These are phyloP conservation scores for Germaria angustata DNA, from an alignment of 2,888 invertebrate genomes.

Conservation along the genomic window DNA sequence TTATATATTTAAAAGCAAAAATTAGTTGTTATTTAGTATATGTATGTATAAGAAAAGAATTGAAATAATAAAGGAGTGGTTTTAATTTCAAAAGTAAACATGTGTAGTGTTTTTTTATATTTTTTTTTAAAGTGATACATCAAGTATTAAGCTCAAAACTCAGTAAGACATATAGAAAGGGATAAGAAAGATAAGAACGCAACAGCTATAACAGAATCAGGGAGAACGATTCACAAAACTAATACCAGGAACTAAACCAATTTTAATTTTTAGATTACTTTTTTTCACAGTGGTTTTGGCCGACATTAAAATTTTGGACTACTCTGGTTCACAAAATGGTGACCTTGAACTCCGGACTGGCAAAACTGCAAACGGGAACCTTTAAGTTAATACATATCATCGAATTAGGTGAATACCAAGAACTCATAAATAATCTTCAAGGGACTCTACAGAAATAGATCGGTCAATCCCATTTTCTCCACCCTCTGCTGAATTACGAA, in stretches of 20 bases:
- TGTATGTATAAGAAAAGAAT: no score
- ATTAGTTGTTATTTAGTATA: no score
- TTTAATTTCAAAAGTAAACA: no score
- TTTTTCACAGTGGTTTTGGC: not conserved
- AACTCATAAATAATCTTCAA: not conserved
- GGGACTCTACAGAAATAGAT: not conserved
- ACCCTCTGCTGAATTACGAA: not conserved
- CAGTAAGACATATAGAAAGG: not conserved
- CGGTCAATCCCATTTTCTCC: not conserved
- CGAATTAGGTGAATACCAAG: not conserved
- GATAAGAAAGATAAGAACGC: not conserved
- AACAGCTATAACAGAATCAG: conserved; percentile 11
- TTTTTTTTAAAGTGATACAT: no score
- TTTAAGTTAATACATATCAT: conserved; percentile 5
- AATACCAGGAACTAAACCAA: not conserved
- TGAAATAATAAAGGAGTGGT: no score
- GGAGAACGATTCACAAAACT: not conserved
- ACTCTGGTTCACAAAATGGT: conserved; percentile 26
- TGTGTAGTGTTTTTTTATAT: no score
- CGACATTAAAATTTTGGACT: not conserved
- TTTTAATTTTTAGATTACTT: not conserved
- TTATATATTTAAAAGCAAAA: no score
- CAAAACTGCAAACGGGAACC: conserved; percentile 15
- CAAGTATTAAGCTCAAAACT: not conserved
- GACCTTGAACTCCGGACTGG: not conserved